Conservation (phyloP, 2,888 invertebrate species). For the Drosophila yooni region DNA sequence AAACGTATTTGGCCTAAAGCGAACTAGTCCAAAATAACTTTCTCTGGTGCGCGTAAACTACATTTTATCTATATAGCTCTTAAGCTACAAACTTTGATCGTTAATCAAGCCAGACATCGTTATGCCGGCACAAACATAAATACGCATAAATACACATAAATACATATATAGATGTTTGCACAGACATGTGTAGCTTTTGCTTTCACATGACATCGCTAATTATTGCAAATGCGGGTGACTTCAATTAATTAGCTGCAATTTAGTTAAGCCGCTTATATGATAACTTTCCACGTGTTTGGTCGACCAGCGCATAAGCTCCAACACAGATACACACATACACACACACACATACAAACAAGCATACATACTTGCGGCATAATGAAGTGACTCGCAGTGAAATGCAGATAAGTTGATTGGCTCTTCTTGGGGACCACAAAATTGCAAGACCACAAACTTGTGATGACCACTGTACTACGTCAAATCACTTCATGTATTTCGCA, state of each 20-base stretch:
- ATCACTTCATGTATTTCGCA: constrained; percentile 19
- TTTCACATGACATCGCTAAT: constrained; percentile 55
- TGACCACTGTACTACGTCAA: constrained; percentile 40
- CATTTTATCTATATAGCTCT: constrained; percentile 15
- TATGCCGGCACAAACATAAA: background rate
- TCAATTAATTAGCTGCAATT: constrained; percentile 73
- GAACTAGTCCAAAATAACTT: background rate
- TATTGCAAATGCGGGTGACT: constrained; percentile 58
- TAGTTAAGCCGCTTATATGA: constrained; percentile 67
- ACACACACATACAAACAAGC: constrained; percentile 7
- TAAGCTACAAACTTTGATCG: constrained; percentile 40
- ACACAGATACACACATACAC: constrained; percentile 14
- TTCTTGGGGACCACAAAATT: constrained; percentile 48
- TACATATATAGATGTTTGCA: background rate
- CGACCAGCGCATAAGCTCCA: constrained; percentile 51
- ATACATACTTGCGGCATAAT: constrained; percentile 37
- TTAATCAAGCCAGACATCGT: constrained; percentile 39
- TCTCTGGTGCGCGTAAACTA: background rate
- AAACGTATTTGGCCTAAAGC: background rate
- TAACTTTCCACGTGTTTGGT: constrained; percentile 54
- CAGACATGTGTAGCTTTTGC: constrained; percentile 39
- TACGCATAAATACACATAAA: background rate
- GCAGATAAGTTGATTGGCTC: constrained; percentile 59
- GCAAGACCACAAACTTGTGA: constrained; percentile 36
- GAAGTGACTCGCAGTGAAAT: constrained; percentile 41